Percentiles rank a stretch among this genome's conserved stretches.
Evolutionary conservation across 2,888 invertebrate species (phyloP).

Genomic region (Pantelozetes paolii): DNA sequence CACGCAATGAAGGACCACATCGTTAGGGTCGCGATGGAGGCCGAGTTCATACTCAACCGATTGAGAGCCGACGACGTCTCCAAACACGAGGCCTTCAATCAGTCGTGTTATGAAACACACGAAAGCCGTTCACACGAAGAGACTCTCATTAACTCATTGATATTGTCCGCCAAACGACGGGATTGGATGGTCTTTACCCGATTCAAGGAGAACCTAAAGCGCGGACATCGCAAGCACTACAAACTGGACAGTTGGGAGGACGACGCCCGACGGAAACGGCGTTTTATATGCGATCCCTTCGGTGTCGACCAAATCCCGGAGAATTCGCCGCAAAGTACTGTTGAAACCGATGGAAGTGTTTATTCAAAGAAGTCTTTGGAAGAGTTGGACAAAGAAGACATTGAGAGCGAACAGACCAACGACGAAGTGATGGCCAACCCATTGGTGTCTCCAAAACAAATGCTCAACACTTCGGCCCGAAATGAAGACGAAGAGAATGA

Average conservation of each 20-base stretch:
- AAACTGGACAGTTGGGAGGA: slow-evolving; percentile 99
- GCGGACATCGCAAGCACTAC: slow-evolving; percentile 57
- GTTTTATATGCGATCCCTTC: slow-evolving; percentile 90
- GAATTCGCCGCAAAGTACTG: neutral
- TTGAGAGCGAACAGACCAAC: neutral
- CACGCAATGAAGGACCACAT: slow-evolving; percentile 99
- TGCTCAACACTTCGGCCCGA: neutral
- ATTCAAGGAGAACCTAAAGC: slow-evolving; percentile 42
- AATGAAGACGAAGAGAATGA: slow-evolving; percentile 40
- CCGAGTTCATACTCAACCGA: slow-evolving; percentile 96
- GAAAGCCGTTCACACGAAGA: slow-evolving; percentile 42
- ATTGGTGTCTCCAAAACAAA: slow-evolving; percentile 30
- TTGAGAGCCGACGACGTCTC: slow-evolving; percentile 98
- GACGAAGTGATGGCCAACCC: slow-evolving; percentile 33
- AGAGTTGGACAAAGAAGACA: neutral
- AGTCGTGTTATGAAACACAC: slow-evolving; percentile 36
- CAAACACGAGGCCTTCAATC: slow-evolving; percentile 80
- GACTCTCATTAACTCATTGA: slow-evolving; percentile 43
- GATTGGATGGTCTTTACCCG: slow-evolving; percentile 43
- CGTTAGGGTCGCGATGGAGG: slow-evolving; percentile 97
- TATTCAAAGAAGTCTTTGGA: neutral
- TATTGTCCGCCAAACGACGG: slow-evolving; percentile 42
- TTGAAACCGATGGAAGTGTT: neutral
- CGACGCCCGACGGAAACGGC: slow-evolving; percentile 87
- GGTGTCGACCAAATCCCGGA: slow-evolving; percentile 56